phyloP scores from a whole-genome alignment of 2,113 vertebrate genomes.

The Hepsetus odoe region DNA sequence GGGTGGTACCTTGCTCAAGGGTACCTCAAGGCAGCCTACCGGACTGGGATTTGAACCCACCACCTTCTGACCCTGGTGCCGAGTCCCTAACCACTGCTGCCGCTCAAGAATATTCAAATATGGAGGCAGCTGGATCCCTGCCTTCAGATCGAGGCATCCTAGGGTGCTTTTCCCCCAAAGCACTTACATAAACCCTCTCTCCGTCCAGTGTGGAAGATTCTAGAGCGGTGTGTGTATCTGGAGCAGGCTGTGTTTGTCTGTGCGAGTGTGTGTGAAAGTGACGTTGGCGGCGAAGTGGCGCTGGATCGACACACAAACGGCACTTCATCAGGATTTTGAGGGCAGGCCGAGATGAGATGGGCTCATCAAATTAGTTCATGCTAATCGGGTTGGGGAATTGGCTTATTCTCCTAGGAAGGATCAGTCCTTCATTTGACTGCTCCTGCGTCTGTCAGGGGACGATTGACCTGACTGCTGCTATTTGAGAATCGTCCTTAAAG shows the following conservation, averaged over 20 bases:
- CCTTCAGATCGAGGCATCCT: neutral
- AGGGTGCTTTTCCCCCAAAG: neutral
- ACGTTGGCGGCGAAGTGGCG: constrained; percentile 1
- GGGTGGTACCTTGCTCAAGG: too few species aligned
- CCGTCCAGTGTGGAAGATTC: neutral
- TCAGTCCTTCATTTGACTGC: constrained; percentile 69
- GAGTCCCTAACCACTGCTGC: too few species aligned
- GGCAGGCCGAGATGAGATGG: constrained; percentile 71
- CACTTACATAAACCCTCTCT: neutral
- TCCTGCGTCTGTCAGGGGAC: constrained; percentile 59
- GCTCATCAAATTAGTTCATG: constrained; percentile 75
- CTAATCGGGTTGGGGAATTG: constrained; percentile 78
- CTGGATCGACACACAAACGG: constrained; percentile 48
- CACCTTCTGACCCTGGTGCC: too few species aligned
- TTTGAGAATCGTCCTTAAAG: constrained; percentile 56
- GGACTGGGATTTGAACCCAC: too few species aligned
- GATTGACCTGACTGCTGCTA: constrained; percentile 65
- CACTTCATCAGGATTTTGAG: constrained; percentile 65
- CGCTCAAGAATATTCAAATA: too few species aligned
- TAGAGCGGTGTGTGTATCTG: constrained; percentile 27
- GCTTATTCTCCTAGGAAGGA: constrained; percentile 65
- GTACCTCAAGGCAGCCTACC: too few species aligned
- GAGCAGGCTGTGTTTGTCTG: constrained; percentile 41
- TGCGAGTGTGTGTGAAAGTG: neutral
- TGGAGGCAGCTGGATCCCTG: too few species aligned